These are phyloP conservation scores for Tenthredo distinguenda DNA, from an alignment of 2,888 invertebrate genomes.

Conservation along the genomic window DNA sequence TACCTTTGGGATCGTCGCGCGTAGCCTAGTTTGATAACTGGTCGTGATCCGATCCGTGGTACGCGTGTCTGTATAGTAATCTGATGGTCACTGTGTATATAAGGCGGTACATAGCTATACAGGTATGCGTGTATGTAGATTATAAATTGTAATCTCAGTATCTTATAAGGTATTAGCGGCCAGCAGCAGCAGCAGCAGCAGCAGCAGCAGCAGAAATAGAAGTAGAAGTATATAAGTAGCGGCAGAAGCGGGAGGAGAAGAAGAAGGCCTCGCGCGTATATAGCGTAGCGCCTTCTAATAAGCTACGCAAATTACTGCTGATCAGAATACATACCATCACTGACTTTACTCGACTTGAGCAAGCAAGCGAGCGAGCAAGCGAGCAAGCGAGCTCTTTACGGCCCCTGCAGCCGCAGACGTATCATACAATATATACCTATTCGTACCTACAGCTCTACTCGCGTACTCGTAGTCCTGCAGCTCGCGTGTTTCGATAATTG, in stretches of 20 bases:
- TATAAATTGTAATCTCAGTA: constrained; percentile 43
- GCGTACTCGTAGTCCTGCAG: neutral
- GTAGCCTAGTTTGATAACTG: neutral
- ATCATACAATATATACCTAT: neutral
- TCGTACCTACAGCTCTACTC: neutral
- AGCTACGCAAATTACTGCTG: constrained; percentile 43
- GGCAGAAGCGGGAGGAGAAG: neutral
- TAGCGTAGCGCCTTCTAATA: constrained; percentile 47
- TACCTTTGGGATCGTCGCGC: neutral
- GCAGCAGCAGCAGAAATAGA: neutral
- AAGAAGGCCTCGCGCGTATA: constrained; percentile 27
- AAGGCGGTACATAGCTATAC: neutral
- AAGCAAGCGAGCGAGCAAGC: neutral
- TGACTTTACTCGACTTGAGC: neutral
- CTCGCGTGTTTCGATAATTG: constrained; percentile 43
- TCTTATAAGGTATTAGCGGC: constrained; percentile 31
- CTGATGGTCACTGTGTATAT: neutral
- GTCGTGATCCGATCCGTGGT: constrained; percentile 2
- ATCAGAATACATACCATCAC: constrained; percentile 38
- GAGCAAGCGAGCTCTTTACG: neutral
- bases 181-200: neutral
- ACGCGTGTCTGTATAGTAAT: neutral
- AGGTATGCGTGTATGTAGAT: constrained; percentile 7
- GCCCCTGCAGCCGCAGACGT: constrained; percentile 3
- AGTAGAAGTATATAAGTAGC: neutral